These are phyloP conservation scores for Dendrocopos noguchii DNA, from an alignment of 2,113 vertebrate species.

Conservation along the genomic window DNA sequence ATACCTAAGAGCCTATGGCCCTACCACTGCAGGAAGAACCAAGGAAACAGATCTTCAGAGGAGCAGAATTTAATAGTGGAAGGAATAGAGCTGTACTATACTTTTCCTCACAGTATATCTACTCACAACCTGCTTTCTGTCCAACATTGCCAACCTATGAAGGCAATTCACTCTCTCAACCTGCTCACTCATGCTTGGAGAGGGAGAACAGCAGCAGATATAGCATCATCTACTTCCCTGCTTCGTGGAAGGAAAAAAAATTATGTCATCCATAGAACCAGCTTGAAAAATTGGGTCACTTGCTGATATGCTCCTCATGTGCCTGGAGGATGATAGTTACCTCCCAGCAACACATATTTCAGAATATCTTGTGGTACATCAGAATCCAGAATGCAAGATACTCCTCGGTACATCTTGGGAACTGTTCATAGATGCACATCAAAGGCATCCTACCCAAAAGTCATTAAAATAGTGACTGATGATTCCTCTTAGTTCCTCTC, in stretches of 20 bases:
- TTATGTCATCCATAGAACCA: background rate
- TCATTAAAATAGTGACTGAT: background rate
- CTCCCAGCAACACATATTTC: background rate
- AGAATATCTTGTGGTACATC: background rate
- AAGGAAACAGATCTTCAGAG: background rate
- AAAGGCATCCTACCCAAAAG: background rate
- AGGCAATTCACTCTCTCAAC: background rate
- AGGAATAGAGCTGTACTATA: background rate
- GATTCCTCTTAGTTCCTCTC: background rate
- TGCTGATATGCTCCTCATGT: background rate
- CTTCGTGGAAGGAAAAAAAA: background rate
- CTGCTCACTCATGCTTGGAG: background rate
- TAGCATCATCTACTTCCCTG: background rate
- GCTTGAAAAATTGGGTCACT: background rate
- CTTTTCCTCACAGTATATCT: background rate
- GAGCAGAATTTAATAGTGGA: background rate
- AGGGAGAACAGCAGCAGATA: background rate
- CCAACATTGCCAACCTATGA: background rate
- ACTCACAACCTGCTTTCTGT: background rate
- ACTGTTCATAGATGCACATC: background rate
- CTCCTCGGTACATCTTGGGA: background rate
- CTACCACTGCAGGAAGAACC: background rate
- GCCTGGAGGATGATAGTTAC: background rate
- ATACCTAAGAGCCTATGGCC: background rate
- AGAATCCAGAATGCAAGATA: background rate